phyloP scores from a whole-genome alignment of 1,140 invertebrate genomes.

The Aradophagus sp. region DNA sequence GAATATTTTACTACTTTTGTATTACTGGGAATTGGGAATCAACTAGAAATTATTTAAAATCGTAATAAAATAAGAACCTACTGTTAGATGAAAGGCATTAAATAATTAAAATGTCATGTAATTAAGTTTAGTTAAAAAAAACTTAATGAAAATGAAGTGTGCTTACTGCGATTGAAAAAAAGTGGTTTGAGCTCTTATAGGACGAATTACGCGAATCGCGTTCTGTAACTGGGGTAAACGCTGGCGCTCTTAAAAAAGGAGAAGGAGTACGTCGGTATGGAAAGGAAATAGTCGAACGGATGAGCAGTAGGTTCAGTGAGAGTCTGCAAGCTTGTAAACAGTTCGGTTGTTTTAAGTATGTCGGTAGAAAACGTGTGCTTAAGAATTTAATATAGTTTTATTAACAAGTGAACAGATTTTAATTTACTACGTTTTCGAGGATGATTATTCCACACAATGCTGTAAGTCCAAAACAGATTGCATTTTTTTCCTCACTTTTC shows the following conservation, averaged over 20 bases:
- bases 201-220: conserved; percentile 27
- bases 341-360: conserved; percentile 69
- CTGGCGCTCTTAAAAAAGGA: conserved; percentile 42
- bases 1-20: too few species aligned
- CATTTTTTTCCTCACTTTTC: background rate
- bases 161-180: too few species aligned
- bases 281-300: conserved; percentile 66
- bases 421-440: conserved; percentile 38
- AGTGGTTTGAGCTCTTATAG: too few species aligned
- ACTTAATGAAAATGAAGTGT: too few species aligned
- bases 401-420: conserved; percentile 19
- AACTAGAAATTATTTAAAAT: too few species aligned
- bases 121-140: too few species aligned
- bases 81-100: too few species aligned
- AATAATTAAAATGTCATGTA: too few species aligned
- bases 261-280: conserved; percentile 71
- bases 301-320: conserved; percentile 73
- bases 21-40: too few species aligned
- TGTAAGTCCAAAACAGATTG: conserved; percentile 21
- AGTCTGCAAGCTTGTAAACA: conserved; percentile 70
- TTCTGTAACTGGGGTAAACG: conserved; percentile 35
- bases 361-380: conserved; percentile 65
- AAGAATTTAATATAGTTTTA: conserved; percentile 59
- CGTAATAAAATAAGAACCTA: too few species aligned
- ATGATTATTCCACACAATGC: conserved; percentile 54